Evolutionary conservation across 2,888 invertebrate genomes (phyloP), one percentile per base, ranked within the genome.

Genomic region (Frankliniella fusca): DNA sequence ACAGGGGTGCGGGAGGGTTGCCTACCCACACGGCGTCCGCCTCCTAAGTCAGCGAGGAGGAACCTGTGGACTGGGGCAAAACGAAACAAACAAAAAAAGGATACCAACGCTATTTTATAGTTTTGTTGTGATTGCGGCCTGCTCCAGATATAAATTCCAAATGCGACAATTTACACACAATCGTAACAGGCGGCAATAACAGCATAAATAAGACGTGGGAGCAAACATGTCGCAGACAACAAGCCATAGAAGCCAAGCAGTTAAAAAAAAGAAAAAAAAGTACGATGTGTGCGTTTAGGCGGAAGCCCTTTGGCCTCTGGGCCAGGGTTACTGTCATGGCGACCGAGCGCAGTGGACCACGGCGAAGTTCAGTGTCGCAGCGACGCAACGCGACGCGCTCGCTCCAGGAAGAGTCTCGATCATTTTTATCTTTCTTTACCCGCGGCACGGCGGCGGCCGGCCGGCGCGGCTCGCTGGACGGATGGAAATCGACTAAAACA

Each of bases 251-350:
- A n/a, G n/a, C n/a, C n/a, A n/a, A n/a, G n/a, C n/a, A n/a, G n/a
- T n/a, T n/a, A n/a, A n/a, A n/a, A n/a, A n/a, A n/a, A n/a, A n/a
- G n/a, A n/a, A n/a, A n/a, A n/a, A n/a, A n/a, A n/a, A n/a, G n/a
- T n/a, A 38, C 38, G 38, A 38, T 38, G 38, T n/a, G 20, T n/a
- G 65, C 18, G 65, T 9, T 10, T 23, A 20, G 23, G 70, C n/a
- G n/a, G 70, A 70, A 38, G 38, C 38, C 38, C 38, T 38, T 38
- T 38, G 38, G 38, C 54, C 12, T 15, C 15, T 15, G 20, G 54
- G 70, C 23, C 23, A 76, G 70, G 70, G 70, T 76, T 76, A 76
- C 70, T 76, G 70, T 9, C 70, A 76, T 76, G 70, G 70, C 70
- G 70, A 76, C 70, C 12, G 27, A 2, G 70, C 70, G 27, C 70